Conservation (phyloP, 2,113 vertebrate genomes). For the Coptodon rendalli region DNA sequence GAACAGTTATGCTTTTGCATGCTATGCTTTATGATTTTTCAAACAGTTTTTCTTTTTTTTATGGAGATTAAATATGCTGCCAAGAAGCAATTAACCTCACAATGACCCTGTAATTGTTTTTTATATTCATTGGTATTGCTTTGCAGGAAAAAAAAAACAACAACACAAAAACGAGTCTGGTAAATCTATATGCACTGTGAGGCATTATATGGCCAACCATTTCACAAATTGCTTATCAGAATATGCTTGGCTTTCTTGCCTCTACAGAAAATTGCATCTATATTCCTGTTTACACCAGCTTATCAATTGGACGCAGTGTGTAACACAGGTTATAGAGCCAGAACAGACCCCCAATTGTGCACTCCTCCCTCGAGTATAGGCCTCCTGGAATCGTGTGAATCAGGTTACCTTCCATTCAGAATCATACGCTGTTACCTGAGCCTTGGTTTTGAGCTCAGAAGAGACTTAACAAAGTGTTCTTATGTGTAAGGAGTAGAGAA, state of each 20-base stretch:
- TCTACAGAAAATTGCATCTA: neutral
- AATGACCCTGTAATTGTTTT: neutral
- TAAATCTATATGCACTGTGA: neutral
- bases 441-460: conserved; percentile 16
- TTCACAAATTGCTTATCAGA: neutral
- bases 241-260: neutral
- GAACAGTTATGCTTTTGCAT: neutral
- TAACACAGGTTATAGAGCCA: conserved; percentile 4
- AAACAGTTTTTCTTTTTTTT: neutral
- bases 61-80: neutral
- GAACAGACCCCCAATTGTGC: conserved; percentile 69
- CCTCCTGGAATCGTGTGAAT: conserved; percentile 53
- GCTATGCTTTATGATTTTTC: neutral
- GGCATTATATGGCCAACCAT: neutral
- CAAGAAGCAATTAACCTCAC: neutral
- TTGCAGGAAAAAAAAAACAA: neutral
- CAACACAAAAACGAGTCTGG: neutral
- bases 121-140: neutral
- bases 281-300: neutral
- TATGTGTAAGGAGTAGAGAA: neutral
- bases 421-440: conserved; percentile 62
- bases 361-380: conserved; percentile 24
- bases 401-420: conserved; percentile 59
- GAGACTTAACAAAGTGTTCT: conserved; percentile 11
- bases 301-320: conserved; percentile 5